Conservation (phyloP, 2,797 vertebrate genomes). For the Silurus lanzhouensis region DNA sequence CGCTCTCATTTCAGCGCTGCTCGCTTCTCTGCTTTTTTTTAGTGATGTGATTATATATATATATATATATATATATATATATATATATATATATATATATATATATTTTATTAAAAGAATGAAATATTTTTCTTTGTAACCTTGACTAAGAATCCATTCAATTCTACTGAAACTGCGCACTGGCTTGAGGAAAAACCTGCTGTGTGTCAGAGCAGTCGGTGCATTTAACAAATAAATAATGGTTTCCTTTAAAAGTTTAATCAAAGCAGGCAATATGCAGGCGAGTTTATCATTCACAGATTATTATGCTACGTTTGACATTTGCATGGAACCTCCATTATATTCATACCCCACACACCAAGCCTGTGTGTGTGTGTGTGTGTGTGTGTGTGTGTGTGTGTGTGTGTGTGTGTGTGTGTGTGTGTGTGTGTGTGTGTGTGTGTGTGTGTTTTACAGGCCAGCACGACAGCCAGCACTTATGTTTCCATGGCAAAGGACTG, state of each 20-base stretch:
- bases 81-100: too few relatives aligned
- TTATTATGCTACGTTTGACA: not conserved
- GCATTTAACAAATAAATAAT: not conserved
- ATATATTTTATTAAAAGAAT: not conserved
- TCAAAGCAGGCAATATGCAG: not conserved
- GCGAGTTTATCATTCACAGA: not conserved
- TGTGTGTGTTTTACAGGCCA: slow-evolving; percentile 8
- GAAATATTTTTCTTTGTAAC: not conserved
- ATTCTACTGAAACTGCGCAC: not conserved
- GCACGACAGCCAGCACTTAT: slow-evolving; percentile 6
- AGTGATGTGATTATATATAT: too few relatives aligned
- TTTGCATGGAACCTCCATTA: not conserved
- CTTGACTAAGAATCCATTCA: not conserved
- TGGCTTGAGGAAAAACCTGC: not conserved
- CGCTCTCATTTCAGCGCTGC: not conserved
- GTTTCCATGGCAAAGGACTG: slow-evolving; percentile 38
- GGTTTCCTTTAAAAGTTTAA: not conserved
- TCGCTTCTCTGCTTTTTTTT: not conserved
- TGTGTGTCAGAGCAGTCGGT: not conserved
- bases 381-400: not conserved
- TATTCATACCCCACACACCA: not conserved
- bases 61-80: too few relatives aligned
- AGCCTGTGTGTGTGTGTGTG: not conserved
- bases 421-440: not conserved
- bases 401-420: not conserved